Conservation (phyloP, 2,888 invertebrate genomes). For the Sinohyriopsis cumingii region DNA sequence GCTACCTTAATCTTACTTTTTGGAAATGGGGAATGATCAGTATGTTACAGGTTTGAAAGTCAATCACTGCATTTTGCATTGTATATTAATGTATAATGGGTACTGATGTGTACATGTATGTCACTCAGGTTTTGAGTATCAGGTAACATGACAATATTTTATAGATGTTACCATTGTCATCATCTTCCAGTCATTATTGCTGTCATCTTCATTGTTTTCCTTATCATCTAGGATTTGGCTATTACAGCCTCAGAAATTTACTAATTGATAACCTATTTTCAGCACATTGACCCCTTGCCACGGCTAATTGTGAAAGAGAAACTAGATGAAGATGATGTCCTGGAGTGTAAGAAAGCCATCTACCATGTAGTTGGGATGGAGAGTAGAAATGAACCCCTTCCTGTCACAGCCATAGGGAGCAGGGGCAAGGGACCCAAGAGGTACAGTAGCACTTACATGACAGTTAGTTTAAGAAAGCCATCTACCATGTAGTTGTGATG, state of each 20-base stretch:
- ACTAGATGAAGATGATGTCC: conserved; percentile 87
- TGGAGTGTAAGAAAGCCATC: conserved; percentile 89
- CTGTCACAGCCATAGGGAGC: conserved; percentile 75
- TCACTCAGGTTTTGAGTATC: too few relatives aligned
- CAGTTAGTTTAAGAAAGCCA: conserved; percentile 50
- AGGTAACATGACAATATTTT: too few relatives aligned
- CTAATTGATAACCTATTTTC: conserved; percentile 17
- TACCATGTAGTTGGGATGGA: conserved; percentile 86
- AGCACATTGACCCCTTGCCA: conserved; percentile 88
- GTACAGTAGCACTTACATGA: conserved; percentile 39
- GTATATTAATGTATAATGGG: too few relatives aligned
- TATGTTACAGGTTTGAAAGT: too few relatives aligned
- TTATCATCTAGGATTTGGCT: too few relatives aligned
- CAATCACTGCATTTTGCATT: too few relatives aligned
- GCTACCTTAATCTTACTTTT: too few relatives aligned
- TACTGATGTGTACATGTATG: too few relatives aligned
- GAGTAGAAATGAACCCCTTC: conserved; percentile 86
- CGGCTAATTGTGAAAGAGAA: conserved; percentile 86
- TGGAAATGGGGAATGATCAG: too few relatives aligned
- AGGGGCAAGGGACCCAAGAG: conserved; percentile 73
- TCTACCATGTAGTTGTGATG: conserved; percentile 84
- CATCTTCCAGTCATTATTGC: too few relatives aligned
- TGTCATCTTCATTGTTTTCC: too few relatives aligned
- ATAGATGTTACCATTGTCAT: too few relatives aligned
- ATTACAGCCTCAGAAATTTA: not conserved